Evolutionary conservation across 1,140 invertebrate genomes (phyloP).

Genomic region (Leptopilina clavipes): DNA sequence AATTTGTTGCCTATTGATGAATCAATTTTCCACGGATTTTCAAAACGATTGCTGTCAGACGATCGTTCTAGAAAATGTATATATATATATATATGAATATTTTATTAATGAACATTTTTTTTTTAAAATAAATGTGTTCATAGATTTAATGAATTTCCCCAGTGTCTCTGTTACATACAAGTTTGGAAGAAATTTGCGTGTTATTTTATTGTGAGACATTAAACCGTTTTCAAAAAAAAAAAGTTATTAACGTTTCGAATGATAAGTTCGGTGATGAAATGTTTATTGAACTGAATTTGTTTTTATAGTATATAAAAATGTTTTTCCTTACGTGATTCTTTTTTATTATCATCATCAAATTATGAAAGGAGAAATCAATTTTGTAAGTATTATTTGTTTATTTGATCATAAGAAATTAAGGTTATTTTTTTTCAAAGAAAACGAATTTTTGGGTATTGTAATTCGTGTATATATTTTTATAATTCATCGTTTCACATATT

Average conservation of each 20-base stretch:
- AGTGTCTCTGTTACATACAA: too few species aligned
- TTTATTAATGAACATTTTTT: constrained; percentile 1
- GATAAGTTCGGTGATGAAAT: background rate
- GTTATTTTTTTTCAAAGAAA: background rate
- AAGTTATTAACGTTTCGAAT: too few species aligned
- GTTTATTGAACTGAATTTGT: background rate
- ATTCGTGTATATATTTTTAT: constrained; percentile 21
- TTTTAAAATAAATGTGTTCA: background rate
- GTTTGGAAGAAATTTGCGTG: background rate
- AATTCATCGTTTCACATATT: constrained; percentile 12
- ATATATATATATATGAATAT: constrained; percentile 29
- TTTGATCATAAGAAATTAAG: too few species aligned
- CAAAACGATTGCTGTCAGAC: constrained; percentile 21
- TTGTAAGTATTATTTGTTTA: too few species aligned
- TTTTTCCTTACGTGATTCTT: background rate
- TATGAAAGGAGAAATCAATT: too few species aligned
- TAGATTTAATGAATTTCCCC: background rate
- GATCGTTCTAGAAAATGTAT: constrained; percentile 30
- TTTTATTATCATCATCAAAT: background rate
- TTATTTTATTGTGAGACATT: background rate
- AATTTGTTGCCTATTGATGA: background rate
- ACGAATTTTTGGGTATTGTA: background rate
- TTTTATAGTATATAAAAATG: background rate
- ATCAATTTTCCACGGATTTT: background rate
- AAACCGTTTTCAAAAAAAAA: too few species aligned